Evolutionary conservation across 35 echinoderm and acorn worm species (phyloP).

Genomic region (Apostichopus californicus): DNA sequence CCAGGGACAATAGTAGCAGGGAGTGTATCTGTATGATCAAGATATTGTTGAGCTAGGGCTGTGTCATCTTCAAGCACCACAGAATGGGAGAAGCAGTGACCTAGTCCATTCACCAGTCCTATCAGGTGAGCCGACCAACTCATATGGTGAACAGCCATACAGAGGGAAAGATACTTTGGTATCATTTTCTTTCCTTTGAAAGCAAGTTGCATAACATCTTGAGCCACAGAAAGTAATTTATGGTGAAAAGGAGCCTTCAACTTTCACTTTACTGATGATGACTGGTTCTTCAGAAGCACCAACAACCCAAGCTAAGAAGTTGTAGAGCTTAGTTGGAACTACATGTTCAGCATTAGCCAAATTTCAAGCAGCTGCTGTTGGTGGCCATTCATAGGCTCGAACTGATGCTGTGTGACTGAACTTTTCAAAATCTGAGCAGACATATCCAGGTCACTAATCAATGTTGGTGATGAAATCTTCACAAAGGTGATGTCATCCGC

Average conservation of each 20-base stretch:
- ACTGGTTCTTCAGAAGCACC: neutral
- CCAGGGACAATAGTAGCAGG: conserved; percentile 22
- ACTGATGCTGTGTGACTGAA: neutral
- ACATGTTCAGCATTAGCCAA: neutral
- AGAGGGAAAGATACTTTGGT: neutral
- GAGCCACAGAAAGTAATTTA: too few species aligned
- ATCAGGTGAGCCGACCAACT: conserved; percentile 74
- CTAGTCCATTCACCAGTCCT: conserved; percentile 78
- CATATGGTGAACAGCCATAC: conserved; percentile 74
- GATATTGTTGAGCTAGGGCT: conserved; percentile 56
- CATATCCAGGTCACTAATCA: conserved; percentile 10
- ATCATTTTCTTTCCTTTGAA: neutral
- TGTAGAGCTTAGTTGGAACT: conserved; percentile 56
- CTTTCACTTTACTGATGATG: too few species aligned
- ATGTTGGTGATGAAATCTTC: conserved; percentile 8
- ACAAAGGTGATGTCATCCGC: neutral
- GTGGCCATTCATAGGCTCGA: neutral
- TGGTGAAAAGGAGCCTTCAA: too few species aligned
- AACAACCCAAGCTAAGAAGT: conserved; percentile 56
- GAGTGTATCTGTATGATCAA: conserved; percentile 16
- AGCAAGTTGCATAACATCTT: too few species aligned
- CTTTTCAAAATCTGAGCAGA: neutral
- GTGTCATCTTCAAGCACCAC: conserved; percentile 70
- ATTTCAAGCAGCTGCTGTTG: neutral
- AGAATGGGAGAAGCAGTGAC: conserved; percentile 53